A percentile compares a stretch with the other conserved stretches of the same genome.
Conservation (phyloP, 2,113 vertebrate species). For the Cottus gobio region DNA sequence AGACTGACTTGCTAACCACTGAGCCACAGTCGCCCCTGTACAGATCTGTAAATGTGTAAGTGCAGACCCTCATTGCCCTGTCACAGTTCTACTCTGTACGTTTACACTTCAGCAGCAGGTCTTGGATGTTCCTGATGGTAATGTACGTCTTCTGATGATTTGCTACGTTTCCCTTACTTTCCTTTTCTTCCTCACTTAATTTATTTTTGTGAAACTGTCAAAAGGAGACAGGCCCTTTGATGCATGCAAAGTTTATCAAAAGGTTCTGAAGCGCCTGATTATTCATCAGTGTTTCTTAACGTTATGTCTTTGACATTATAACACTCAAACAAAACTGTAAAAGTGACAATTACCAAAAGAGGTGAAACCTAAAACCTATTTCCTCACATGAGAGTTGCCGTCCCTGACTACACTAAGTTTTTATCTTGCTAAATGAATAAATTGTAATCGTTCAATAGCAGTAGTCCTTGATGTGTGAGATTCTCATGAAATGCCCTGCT, state of each 20-base stretch:
- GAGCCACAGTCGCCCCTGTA: too few species aligned
- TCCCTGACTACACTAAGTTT: slow-evolving; percentile 20
- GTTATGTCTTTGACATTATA: slow-evolving; percentile 50
- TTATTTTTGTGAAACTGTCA: slow-evolving; percentile 63
- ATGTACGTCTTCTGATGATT: slow-evolving; percentile 69
- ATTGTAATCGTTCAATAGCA: slow-evolving; percentile 16
- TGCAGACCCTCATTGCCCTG: slow-evolving; percentile 8
- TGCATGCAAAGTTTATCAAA: slow-evolving; percentile 69
- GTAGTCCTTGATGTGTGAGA: slow-evolving; percentile 27
- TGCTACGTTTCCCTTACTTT: slow-evolving; percentile 41
- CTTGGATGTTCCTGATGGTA: slow-evolving; percentile 59
- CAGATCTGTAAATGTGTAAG: too few species aligned
- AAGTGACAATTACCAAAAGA: slow-evolving; percentile 32
- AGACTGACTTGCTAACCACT: too few species aligned
- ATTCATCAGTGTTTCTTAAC: slow-evolving; percentile 54
- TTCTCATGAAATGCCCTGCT: slow-evolving; percentile 33
- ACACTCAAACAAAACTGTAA: slow-evolving; percentile 50
- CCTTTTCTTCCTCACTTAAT: slow-evolving; percentile 40
- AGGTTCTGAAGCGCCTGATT: slow-evolving; percentile 67
- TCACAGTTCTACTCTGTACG: slow-evolving; percentile 49
- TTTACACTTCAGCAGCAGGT: slow-evolving; percentile 36
- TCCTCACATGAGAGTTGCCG: slow-evolving; percentile 18
- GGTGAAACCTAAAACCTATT: slow-evolving; percentile 27
- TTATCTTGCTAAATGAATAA: slow-evolving; percentile 38
- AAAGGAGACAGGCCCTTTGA: slow-evolving; percentile 67